Evolutionary conservation across 2,797 vertebrate species (phyloP).

Genomic region (Zenarchopterus dispar): DNA sequence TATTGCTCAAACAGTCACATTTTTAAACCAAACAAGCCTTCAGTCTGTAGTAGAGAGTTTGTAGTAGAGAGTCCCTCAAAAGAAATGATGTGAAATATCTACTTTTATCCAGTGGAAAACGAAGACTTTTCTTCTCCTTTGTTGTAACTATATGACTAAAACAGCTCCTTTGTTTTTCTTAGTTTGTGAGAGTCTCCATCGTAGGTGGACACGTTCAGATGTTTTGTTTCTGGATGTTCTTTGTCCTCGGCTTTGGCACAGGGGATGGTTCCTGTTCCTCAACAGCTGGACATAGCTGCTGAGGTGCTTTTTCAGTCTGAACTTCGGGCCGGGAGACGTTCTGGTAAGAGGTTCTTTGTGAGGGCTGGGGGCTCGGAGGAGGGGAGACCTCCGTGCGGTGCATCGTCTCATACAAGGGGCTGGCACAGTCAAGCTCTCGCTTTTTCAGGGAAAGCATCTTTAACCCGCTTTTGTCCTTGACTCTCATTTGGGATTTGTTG

Average conservation of each 20-base stretch:
- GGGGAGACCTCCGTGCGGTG: background rate
- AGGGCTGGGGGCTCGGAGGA: conserved; percentile 2
- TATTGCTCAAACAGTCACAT: background rate
- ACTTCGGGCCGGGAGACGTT: conserved; percentile 23
- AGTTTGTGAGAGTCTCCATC: conserved; percentile 1
- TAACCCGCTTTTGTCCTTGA: conserved; percentile 1
- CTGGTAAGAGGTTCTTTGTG: conserved; percentile 19
- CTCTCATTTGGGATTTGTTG: background rate
- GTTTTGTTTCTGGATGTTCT: conserved; percentile 21
- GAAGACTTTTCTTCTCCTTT: no score
- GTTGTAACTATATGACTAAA: background rate
- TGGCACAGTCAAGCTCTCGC: background rate
- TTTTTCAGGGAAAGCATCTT: conserved; percentile 35
- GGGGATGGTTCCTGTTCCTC: conserved; percentile 51
- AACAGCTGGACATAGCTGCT: background rate
- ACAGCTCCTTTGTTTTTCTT: background rate
- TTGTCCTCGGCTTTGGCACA: conserved; percentile 76
- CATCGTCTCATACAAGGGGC: conserved; percentile 57
- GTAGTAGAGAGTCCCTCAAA: no score
- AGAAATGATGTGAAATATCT: no score
- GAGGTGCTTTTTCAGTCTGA: conserved; percentile 14
- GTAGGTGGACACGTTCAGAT: conserved; percentile 21
- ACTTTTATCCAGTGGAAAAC: no score
- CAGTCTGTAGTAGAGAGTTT: no score
- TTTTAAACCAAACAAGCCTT: background rate